Base-by-base conservation (phyloP, 1,140 invertebrate genomes). In the Zaprionus nigranus region DNA sequence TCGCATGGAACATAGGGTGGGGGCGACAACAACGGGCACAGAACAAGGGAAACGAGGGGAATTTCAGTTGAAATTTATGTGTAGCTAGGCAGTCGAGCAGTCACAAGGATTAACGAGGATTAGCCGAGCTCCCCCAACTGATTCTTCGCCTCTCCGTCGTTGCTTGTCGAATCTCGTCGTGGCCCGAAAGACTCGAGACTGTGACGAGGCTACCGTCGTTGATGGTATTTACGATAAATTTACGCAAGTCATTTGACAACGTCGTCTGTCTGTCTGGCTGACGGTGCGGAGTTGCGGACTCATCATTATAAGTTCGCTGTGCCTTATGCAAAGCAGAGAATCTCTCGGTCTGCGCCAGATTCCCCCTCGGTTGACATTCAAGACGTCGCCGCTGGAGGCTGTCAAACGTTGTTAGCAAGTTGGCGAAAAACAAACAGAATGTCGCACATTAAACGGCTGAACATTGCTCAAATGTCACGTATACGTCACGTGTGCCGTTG, bases 181-280 rank as follows among this genome's bases (percentile, higher is more conserved):
- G 68, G 30, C 13, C 30, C 30, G 30, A 34, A 34, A 34, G 62
- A 58, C 26, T 43, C 54, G 17, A 51, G 17, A 51, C 59, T 57
- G 46, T 66, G 43, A 36, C 59, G 46, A 51, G 46, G 75, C 74
- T 78, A 63, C 63, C 70, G 46, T 51, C 46, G 78, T 83, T 91
- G 90, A 91, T 91, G 82, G 80, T 85, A 90, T 86, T 90, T 91
- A 86, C 90, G 90, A 91, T 91, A 91, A 91, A 91, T 91, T 91
- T 91, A 90, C 87, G 85, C 90, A 91, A 91, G 90, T 91, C 90
- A 91, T 91, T 91, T 91, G 90, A 90, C 90, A 90, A 83, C 83
- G 87, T 65, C 57, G 61, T 56, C 68, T 46, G 54, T 30, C 58
- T 34, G 24, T 49, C 49, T 70, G 68, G 17, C 57, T 15, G 46